phyloP scores from a whole-genome alignment of 2,113 vertebrate genomes.

The Gavia stellata region DNA sequence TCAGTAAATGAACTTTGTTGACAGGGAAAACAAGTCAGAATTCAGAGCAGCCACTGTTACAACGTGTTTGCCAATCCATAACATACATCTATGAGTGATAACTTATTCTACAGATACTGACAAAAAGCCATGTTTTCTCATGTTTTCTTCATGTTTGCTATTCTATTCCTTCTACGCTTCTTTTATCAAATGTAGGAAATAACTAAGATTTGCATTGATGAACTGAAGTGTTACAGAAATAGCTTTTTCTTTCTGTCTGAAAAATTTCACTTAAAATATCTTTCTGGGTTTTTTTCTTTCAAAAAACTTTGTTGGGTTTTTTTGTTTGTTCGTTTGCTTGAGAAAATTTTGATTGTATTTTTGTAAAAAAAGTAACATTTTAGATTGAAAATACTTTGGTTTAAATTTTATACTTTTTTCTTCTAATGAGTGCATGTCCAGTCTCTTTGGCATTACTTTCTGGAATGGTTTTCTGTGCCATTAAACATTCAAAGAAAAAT shows the following conservation, averaged over 20 bases:
- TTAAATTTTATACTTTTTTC: background rate
- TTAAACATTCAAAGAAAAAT: background rate
- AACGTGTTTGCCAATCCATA: background rate
- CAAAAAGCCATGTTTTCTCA: background rate
- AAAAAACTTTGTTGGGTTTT: background rate
- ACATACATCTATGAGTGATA: background rate
- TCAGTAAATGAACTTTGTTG: background rate
- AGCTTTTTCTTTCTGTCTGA: background rate
- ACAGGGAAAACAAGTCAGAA: background rate
- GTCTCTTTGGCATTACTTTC: background rate
- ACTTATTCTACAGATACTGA: background rate
- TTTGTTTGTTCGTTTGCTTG: background rate
- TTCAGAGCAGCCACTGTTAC: background rate
- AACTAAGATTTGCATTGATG: background rate
- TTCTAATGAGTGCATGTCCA: background rate
- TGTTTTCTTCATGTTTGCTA: background rate
- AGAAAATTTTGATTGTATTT: background rate
- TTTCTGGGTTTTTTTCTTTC: background rate
- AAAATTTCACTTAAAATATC: background rate
- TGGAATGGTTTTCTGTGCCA: background rate
- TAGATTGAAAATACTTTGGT: background rate
- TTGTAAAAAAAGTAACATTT: background rate
- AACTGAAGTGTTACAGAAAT: background rate
- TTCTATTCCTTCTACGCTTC: background rate
- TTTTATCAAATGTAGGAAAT: background rate